Evolutionary conservation across 2,797 vertebrate genomes (phyloP).

Genomic region (Tachyglossus aculeatus): DNA sequence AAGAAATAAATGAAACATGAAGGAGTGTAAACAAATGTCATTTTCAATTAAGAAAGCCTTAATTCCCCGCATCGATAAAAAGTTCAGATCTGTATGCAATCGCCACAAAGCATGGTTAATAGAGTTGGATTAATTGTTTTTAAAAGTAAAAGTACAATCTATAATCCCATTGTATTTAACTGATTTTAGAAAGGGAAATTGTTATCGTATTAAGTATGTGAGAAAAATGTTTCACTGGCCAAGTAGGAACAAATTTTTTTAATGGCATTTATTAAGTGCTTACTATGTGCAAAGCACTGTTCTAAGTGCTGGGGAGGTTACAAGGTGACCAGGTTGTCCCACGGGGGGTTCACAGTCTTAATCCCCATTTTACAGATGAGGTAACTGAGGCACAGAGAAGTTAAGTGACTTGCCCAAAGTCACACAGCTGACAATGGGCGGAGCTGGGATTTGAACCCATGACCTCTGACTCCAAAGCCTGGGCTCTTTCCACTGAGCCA

Average conservation of each 20-base stretch:
- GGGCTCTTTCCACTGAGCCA: too few species aligned
- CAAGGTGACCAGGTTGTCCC: too few species aligned
- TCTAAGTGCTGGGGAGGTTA: too few species aligned
- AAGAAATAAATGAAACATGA: background rate
- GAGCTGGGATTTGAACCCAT: too few species aligned
- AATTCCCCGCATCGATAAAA: slow-evolving; percentile 7
- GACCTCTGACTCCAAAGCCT: too few species aligned
- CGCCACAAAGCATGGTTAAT: background rate
- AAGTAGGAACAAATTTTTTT: background rate
- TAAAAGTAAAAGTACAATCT: background rate
- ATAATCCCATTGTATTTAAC: slow-evolving; percentile 1
- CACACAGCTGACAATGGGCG: too few species aligned
- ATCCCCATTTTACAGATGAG: too few species aligned
- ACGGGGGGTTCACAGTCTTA: too few species aligned
- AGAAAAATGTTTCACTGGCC: background rate
- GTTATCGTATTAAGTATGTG: slow-evolving; percentile 6
- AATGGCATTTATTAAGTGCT: background rate
- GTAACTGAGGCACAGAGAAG: too few species aligned
- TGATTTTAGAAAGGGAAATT: background rate
- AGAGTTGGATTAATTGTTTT: background rate
- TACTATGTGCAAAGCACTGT: too few species aligned
- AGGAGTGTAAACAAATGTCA: background rate
- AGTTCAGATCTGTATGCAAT: background rate
- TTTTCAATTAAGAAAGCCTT: slow-evolving; percentile 12
- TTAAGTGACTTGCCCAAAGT: too few species aligned